phyloP scores from a whole-genome alignment of 2,113 vertebrate genomes.

The Euleptes europaea region DNA sequence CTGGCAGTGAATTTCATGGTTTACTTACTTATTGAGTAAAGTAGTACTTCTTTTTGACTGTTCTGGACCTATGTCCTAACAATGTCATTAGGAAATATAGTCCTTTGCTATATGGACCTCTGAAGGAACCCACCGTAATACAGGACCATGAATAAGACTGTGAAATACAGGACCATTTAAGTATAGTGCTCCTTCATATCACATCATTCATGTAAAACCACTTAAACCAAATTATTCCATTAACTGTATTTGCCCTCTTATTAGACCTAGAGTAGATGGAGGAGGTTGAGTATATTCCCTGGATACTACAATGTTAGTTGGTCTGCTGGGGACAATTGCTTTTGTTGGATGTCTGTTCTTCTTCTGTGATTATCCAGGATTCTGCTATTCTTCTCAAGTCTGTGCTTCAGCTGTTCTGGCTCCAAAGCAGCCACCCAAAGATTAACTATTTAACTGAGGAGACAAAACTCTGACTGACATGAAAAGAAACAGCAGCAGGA shows the following conservation, averaged over 20 bases:
- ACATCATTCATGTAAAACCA: neutral
- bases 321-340: neutral
- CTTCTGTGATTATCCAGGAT: neutral
- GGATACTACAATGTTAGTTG: conserved; percentile 2
- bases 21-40: too few species aligned
- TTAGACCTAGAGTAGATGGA: neutral
- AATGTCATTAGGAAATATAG: too few species aligned
- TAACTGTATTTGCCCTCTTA: neutral
- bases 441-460: conserved; percentile 31
- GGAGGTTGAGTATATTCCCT: neutral
- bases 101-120: neutral
- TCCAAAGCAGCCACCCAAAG: conserved; percentile 28
- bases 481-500: conserved; percentile 35
- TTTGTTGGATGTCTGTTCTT: conserved; percentile 17
- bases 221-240: neutral
- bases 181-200: neutral
- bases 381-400: neutral
- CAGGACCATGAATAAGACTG: neutral
- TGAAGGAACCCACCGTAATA: neutral
- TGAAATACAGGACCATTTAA: neutral
- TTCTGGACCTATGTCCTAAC: too few species aligned
- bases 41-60: too few species aligned
- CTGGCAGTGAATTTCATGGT: too few species aligned
- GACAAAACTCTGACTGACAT: conserved; percentile 34
- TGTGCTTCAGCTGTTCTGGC: conserved; percentile 8